A percentile compares a stretch with the other conserved stretches of the same genome.
Conservation (phyloP, 2,888 invertebrate species). For the Malachius bipustulatus region DNA sequence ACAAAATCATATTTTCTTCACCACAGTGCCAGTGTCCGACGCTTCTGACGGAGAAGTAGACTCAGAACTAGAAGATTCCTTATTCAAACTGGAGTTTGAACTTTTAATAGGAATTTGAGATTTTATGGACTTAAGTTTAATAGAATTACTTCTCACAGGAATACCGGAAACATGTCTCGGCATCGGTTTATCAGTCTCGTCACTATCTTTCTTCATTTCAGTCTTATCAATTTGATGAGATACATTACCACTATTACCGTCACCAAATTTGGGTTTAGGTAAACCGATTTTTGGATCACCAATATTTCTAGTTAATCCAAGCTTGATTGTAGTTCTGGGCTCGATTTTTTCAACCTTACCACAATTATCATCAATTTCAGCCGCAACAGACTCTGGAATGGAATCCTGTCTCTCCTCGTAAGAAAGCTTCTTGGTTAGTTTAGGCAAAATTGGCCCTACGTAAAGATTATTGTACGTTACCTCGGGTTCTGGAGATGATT, state of each 20-base stretch:
- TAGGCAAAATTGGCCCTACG: constrained; percentile 44
- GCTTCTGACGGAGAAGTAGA: constrained; percentile 39
- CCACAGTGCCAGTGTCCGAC: constrained; percentile 37
- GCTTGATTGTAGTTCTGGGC: constrained; percentile 49
- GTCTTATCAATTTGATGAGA: constrained; percentile 11
- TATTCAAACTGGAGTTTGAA: constrained; percentile 23
- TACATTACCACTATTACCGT: constrained; percentile 27
- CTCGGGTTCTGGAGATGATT: constrained; percentile 38
- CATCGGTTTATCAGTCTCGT: constrained; percentile 6
- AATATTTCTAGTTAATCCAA: constrained; percentile 37
- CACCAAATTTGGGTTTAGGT: constrained; percentile 40
- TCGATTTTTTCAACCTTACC: constrained; percentile 38
- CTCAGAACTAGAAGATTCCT: constrained; percentile 42
- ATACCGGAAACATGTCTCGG: not conserved
- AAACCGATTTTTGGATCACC: constrained; percentile 31
- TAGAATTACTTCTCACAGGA: constrained; percentile 10
- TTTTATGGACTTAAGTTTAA: constrained; percentile 20
- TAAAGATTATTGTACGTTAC: constrained; percentile 43
- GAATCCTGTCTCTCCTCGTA: constrained; percentile 12
- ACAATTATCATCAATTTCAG: constrained; percentile 41
- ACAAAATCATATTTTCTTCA: constrained; percentile 31
- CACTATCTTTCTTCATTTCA: constrained; percentile 5
- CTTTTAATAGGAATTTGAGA: constrained; percentile 34
- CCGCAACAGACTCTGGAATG: constrained; percentile 32
- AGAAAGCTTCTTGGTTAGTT: constrained; percentile 23